These are phyloP conservation scores for Trichonephila clavipes DNA, from an alignment of 1,140 invertebrate genomes.

Conservation along the genomic window DNA sequence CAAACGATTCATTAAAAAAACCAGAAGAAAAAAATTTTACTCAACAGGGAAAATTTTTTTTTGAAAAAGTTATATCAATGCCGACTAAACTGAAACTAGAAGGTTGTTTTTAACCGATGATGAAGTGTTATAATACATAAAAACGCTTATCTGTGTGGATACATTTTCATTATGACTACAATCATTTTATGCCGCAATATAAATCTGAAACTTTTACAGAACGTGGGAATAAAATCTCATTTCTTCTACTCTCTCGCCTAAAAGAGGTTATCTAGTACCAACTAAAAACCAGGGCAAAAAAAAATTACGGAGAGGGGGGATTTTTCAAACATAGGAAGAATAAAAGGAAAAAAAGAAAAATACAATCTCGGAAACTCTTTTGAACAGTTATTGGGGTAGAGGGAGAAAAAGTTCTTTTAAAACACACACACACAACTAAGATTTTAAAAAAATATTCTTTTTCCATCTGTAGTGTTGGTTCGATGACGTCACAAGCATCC, in stretches of 20 bases:
- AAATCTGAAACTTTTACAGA: neutral
- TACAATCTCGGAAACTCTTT: slow-evolving; percentile 25
- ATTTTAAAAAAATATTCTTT: slow-evolving; percentile 46
- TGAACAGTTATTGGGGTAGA: neutral
- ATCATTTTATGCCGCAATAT: neutral
- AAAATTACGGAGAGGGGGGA: neutral
- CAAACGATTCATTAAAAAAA: too few species aligned
- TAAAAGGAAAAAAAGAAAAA: neutral
- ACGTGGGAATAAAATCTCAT: neutral
- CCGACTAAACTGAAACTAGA: too few species aligned
- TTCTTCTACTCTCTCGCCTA: neutral
- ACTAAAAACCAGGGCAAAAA: neutral
- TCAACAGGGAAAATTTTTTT: too few species aligned
- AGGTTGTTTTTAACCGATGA: too few species aligned
- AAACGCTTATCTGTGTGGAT: neutral
- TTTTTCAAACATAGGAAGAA: neutral
- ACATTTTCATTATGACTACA: neutral
- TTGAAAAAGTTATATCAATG: too few species aligned
- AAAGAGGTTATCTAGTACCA: neutral
- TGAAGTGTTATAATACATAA: too few species aligned
- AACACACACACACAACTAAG: slow-evolving; percentile 28
- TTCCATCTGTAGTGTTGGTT: slow-evolving; percentile 40
- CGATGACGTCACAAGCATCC: slow-evolving; percentile 54
- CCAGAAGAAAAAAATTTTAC: too few species aligned
- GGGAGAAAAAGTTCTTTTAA: slow-evolving; percentile 26